Percentiles rank a stretch among this genome's conserved stretches.
Evolutionary conservation across 2,113 vertebrate genomes (phyloP).

Genomic region (Mobula hypostoma): DNA sequence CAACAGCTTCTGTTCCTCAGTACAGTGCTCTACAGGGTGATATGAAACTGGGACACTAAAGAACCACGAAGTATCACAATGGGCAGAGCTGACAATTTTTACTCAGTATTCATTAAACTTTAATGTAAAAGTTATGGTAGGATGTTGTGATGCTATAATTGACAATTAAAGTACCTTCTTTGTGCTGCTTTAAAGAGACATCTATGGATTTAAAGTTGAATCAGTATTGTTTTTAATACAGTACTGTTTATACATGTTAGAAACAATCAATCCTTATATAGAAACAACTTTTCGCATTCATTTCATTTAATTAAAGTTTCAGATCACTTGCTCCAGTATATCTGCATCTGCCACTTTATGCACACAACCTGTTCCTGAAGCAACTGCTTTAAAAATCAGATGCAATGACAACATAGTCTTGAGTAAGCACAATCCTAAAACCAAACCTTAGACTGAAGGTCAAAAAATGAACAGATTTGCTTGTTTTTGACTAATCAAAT

Average conservation of each 20-base stretch:
- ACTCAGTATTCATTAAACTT: background rate
- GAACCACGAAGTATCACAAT: background rate
- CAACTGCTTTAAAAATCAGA: background rate
- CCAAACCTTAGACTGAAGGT: background rate
- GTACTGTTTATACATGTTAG: no score
- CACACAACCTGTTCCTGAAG: background rate
- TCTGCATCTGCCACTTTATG: background rate
- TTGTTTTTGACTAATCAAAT: background rate
- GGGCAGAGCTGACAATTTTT: background rate
- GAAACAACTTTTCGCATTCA: background rate
- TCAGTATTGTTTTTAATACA: background rate
- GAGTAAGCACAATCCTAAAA: background rate
- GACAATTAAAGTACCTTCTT: background rate
- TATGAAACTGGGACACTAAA: background rate
- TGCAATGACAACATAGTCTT: background rate
- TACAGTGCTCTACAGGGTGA: background rate
- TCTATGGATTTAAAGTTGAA: background rate
- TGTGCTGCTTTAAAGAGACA: background rate
- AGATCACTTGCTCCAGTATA: background rate
- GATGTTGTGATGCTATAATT: background rate
- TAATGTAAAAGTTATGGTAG: background rate
- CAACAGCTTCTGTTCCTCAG: background rate
- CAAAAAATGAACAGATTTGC: background rate
- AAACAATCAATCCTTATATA: background rate
- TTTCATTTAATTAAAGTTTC: background rate